These are phyloP conservation scores for Leptodactylus fallax DNA, from an alignment of 2,797 vertebrate species.

Conservation along the genomic window DNA sequence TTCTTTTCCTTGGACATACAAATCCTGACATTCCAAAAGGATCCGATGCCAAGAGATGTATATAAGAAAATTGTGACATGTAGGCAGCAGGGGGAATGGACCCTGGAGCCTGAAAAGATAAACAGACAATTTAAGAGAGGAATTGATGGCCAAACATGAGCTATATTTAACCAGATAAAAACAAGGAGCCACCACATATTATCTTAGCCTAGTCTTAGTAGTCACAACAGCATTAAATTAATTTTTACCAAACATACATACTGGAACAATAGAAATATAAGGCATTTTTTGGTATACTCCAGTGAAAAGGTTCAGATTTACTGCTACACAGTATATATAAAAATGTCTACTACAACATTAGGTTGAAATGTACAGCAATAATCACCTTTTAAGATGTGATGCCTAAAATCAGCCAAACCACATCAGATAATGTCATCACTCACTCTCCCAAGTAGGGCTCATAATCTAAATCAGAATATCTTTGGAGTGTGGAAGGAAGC, in stretches of 20 bases:
- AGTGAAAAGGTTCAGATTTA: neutral
- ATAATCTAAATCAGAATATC: too few species aligned
- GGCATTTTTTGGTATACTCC: neutral
- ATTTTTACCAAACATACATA: neutral
- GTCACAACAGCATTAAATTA: neutral
- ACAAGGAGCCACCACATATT: neutral
- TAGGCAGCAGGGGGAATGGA: slow-evolving; percentile 12
- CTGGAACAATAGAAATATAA: neutral
- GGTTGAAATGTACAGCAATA: too few species aligned
- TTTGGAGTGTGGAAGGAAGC: too few species aligned
- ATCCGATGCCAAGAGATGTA: slow-evolving; percentile 3
- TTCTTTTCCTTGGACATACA: neutral
- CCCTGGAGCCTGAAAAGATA: slow-evolving; percentile 32
- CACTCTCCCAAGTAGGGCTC: too few species aligned
- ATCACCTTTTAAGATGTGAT: too few species aligned
- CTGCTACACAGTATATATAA: neutral
- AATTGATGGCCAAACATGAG: slow-evolving; percentile 8
- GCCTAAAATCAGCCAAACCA: too few species aligned
- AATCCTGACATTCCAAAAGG: slow-evolving; percentile 26
- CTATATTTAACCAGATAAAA: slow-evolving; percentile 21
- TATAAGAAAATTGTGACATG: slow-evolving; percentile 25
- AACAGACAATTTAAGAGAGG: slow-evolving; percentile 30
- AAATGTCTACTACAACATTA: too few species aligned
- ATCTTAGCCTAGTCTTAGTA: neutral
- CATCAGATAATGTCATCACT: too few species aligned